A percentile compares a stretch with the other conserved stretches of the same genome.
phyloP scores from a whole-genome alignment of 2,888 invertebrate genomes.

The Resseliella maxima region DNA sequence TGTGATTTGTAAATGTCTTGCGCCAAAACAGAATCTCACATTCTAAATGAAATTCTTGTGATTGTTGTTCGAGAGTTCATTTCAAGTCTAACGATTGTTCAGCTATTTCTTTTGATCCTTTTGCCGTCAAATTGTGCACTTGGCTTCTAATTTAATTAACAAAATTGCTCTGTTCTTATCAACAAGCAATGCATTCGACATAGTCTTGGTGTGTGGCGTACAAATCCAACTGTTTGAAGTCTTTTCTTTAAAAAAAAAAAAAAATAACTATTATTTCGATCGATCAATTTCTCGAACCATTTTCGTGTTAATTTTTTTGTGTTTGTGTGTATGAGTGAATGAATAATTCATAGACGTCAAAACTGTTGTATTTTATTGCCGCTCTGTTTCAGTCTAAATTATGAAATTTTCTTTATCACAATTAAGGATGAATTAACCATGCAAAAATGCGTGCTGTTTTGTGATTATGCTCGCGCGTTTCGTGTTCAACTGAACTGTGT shows the following conservation, averaged over 20 bases:
- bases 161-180: background rate
- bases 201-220: constrained; percentile 41
- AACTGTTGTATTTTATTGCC: background rate
- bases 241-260: background rate
- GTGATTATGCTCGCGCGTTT: background rate
- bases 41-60: constrained; percentile 4
- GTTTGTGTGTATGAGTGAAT: background rate
- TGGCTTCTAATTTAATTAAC: constrained; percentile 3
- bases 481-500: constrained; percentile 36
- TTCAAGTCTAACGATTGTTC: constrained; percentile 12
- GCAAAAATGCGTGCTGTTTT: background rate
- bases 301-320: background rate
- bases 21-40: background rate
- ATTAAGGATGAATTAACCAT: constrained; percentile 45
- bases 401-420: constrained; percentile 29
- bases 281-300: background rate
- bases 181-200: background rate
- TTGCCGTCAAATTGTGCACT: constrained; percentile 31
- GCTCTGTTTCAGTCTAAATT: background rate
- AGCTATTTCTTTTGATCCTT: constrained; percentile 19
- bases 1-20: constrained; percentile 13
- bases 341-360: background rate
- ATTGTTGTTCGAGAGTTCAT: background rate
- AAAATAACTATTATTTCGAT: background rate
- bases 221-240: constrained; percentile 6